Conservation (phyloP, 2,797 vertebrate genomes). For the Neosilurus mollespiculum region DNA sequence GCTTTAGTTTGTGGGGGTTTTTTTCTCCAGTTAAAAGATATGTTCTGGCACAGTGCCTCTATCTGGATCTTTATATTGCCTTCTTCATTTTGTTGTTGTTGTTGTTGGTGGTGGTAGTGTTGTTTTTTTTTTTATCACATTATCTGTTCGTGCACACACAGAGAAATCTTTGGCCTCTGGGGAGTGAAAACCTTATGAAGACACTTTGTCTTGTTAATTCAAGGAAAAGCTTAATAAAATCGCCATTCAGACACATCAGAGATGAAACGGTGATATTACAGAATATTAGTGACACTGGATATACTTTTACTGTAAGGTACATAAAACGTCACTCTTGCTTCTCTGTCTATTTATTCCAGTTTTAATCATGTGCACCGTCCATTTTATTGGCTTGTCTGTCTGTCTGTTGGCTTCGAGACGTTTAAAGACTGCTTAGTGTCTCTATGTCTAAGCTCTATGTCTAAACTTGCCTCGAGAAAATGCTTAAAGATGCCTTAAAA, state of each 20-base stretch:
- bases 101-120: no score
- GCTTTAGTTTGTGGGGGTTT: slow-evolving; percentile 54
- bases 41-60: slow-evolving; percentile 12
- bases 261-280: slow-evolving; percentile 3
- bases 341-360: not conserved
- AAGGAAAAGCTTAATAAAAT: slow-evolving; percentile 28
- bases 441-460: no score
- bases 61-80: not conserved
- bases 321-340: not conserved
- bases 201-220: not conserved
- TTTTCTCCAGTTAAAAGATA: slow-evolving; percentile 40
- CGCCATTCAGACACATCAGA: not conserved
- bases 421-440: slow-evolving; percentile 40
- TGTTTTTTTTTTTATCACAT: not conserved
- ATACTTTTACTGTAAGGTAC: slow-evolving; percentile 11
- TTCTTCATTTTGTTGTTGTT: not conserved
- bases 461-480: not conserved
- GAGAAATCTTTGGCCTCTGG: slow-evolving; percentile 22
- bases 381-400: not conserved
- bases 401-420: slow-evolving; percentile 28
- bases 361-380: not conserved
- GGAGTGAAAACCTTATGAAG: slow-evolving; percentile 8
- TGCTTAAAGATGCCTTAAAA: slow-evolving; percentile 51
- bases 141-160: not conserved
- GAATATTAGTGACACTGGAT: not conserved